A percentile compares a stretch with the other conserved stretches of the same genome.
Conservation (phyloP, 2,888 invertebrate species). For the Melanotus villosus region DNA sequence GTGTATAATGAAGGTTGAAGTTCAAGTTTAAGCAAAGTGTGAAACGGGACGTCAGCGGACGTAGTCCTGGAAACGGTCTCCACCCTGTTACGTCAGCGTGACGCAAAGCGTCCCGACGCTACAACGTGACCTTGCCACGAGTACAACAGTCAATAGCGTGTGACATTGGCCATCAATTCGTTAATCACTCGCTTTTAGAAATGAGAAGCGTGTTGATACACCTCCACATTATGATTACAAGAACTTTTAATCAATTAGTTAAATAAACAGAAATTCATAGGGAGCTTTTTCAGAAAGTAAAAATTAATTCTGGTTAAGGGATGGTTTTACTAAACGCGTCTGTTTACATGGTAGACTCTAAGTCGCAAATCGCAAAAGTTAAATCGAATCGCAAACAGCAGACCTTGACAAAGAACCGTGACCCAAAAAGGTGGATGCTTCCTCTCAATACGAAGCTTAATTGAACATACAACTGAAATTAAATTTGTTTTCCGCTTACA, state of each 20-base stretch:
- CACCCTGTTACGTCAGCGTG: slow-evolving; percentile 64
- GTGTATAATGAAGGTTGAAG: slow-evolving; percentile 47
- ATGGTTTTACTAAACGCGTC: no score
- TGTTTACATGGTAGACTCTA: no score
- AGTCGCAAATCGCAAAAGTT: no score
- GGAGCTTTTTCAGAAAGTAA: neutral
- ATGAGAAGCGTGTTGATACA: neutral
- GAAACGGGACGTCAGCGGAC: slow-evolving; percentile 57
- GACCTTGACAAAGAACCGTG: no score
- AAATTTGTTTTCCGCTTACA: no score
- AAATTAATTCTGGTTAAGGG: no score
- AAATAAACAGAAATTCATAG: neutral
- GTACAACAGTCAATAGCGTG: slow-evolving; percentile 54
- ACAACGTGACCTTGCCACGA: slow-evolving; percentile 63
- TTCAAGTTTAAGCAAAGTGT: slow-evolving; percentile 51
- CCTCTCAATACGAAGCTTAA: no score
- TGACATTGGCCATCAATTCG: slow-evolving; percentile 60
- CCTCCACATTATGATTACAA: neutral
- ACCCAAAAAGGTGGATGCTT: no score
- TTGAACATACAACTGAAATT: no score
- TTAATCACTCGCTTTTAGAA: slow-evolving; percentile 32
- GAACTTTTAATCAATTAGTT: slow-evolving; percentile 3
- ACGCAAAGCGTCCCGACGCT: slow-evolving; percentile 63
- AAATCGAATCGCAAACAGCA: no score
- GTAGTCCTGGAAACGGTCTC: slow-evolving; percentile 63